These are phyloP conservation scores for Keiferia lycopersicella DNA, from an alignment of 2,888 invertebrate genomes.

Conservation along the genomic window DNA sequence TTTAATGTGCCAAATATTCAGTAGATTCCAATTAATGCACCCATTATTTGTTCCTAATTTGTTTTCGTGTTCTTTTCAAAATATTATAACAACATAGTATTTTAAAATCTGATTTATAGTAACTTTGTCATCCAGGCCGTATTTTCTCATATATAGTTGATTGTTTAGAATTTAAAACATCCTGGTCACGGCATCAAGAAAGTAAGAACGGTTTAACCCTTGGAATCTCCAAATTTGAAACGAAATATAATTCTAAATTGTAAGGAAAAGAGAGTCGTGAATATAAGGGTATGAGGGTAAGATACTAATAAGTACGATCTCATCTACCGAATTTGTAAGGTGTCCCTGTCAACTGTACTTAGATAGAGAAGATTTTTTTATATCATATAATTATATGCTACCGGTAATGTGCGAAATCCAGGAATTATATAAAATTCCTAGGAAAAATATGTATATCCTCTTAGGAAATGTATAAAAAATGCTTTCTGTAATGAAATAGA, in stretches of 20 bases:
- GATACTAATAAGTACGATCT: constrained; percentile 31
- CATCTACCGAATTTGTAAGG: constrained; percentile 34
- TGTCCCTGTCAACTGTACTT: constrained; percentile 30
- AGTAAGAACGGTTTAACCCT: not conserved
- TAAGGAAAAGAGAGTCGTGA: not conserved
- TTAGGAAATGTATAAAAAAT: too few relatives aligned
- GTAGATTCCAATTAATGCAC: constrained; percentile 58
- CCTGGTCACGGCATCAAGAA: constrained; percentile 2
- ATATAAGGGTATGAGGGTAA: constrained; percentile 1
- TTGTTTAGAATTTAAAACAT: not conserved
- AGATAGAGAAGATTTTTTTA: constrained; percentile 2
- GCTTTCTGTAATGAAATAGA: too few relatives aligned
- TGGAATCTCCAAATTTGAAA: not conserved
- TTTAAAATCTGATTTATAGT: too few relatives aligned
- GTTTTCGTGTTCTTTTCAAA: not conserved
- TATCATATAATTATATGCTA: too few relatives aligned
- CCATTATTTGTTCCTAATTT: constrained; percentile 31
- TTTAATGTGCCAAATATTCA: constrained; percentile 76
- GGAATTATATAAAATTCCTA: too few relatives aligned
- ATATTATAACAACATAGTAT: too few relatives aligned
- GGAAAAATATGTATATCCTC: too few relatives aligned
- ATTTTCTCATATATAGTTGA: not conserved
- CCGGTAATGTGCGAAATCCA: too few relatives aligned
- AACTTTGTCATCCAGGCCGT: not conserved
- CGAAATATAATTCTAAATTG: not conserved